A percentile compares a stretch with the other conserved stretches of the same genome.
Evolutionary conservation across 35 echinoderm and acorn worm genomes (phyloP).

Genomic region (Strongylocentrotus purpuratus): DNA sequence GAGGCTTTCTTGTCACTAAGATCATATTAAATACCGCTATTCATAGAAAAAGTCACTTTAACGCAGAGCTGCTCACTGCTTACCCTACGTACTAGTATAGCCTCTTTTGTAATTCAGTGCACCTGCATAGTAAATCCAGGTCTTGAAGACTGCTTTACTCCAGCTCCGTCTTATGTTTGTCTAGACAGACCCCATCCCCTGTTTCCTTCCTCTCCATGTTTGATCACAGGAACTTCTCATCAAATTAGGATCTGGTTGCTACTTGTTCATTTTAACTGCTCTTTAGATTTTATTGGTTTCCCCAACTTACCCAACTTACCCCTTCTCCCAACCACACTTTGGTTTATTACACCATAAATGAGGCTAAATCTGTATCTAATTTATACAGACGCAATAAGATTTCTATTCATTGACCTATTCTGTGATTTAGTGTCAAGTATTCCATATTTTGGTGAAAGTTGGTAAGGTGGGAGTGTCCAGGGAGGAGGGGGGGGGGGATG

Average conservation of each 20-base stretch:
- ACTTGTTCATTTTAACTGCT: neutral
- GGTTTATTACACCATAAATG: neutral
- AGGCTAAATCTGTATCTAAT: neutral
- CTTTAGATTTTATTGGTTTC: neutral
- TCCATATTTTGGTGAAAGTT: too few species aligned
- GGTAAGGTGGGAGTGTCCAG: too few species aligned
- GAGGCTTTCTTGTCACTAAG: too few species aligned
- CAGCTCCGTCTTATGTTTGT: conserved; percentile 16
- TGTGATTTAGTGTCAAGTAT: too few species aligned
- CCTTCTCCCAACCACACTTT: neutral
- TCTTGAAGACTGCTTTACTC: neutral
- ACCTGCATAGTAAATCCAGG: conserved; percentile 16
- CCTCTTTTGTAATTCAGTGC: neutral
- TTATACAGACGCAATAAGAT: neutral
- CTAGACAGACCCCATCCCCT: conserved; percentile 36
- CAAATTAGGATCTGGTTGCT: neutral
- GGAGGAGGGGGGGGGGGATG: neutral
- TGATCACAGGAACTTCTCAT: conserved; percentile 30
- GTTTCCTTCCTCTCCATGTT: conserved; percentile 38
- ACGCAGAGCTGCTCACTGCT: neutral
- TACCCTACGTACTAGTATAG: neutral
- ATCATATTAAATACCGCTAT: too few species aligned
- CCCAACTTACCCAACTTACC: neutral
- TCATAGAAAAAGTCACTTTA: neutral
- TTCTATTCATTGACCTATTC: neutral